Evolutionary conservation across 2,888 invertebrate genomes (phyloP).

Genomic region (Keiferia lycopersicella): DNA sequence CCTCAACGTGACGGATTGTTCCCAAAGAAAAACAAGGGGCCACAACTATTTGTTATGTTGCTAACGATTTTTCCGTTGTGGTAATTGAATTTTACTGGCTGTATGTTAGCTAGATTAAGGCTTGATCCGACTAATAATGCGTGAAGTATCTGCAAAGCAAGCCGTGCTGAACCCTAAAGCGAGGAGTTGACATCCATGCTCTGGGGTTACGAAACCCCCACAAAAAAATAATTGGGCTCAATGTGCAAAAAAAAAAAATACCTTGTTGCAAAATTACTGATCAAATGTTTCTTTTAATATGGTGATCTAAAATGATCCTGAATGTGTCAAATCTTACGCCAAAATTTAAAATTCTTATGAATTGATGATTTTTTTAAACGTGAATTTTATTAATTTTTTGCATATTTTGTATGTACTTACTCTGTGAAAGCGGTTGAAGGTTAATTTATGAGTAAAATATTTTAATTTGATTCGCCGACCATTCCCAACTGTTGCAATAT

Average conservation of each 20-base stretch:
- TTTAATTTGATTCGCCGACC: neutral
- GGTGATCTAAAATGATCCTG: no score
- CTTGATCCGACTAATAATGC: neutral
- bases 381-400: no score
- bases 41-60: slow-evolving; percentile 20
- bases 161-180: no score
- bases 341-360: neutral
- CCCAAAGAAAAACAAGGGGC: slow-evolving; percentile 63
- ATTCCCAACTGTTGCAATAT: neutral
- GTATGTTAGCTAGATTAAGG: neutral
- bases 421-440: neutral
- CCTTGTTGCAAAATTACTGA: no score
- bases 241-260: no score
- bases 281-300: no score
- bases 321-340: no score
- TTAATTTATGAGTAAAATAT: slow-evolving; percentile 7
- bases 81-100: slow-evolving; percentile 1
- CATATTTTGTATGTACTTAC: neutral
- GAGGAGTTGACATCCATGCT: no score
- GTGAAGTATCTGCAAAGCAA: no score
- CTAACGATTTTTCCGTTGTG: neutral
- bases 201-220: no score
- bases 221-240: no score
- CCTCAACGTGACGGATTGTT: slow-evolving; percentile 77
- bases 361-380: no score